phyloP scores from a whole-genome alignment of 2,888 invertebrate genomes.

The Myopa testacea region DNA sequence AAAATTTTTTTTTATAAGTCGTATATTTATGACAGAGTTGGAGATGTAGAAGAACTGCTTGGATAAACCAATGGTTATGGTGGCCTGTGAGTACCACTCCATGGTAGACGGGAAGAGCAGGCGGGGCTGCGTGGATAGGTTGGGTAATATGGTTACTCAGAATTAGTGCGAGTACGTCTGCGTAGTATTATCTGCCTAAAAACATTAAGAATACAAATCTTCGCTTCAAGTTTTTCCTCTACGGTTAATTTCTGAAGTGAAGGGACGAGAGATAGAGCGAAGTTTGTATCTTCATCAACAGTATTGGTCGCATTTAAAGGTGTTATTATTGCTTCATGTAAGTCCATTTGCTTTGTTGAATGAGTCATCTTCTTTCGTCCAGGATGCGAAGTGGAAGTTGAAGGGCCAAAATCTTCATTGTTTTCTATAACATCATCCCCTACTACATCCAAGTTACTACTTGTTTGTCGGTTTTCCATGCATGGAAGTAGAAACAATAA shows the following conservation, averaged over 20 bases:
- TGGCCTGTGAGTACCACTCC: neutral
- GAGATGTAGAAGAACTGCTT: neutral
- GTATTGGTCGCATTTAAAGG: slow-evolving; percentile 6
- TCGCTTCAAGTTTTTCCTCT: slow-evolving; percentile 33
- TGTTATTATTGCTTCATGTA: slow-evolving; percentile 30
- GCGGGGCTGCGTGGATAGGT: neutral
- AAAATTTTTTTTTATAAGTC: too few relatives aligned
- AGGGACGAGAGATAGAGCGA: slow-evolving; percentile 32
- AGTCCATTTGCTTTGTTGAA: neutral
- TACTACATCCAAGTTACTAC: neutral
- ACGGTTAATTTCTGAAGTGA: slow-evolving; percentile 27
- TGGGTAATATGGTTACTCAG: neutral
- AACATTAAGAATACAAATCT: slow-evolving; percentile 31
- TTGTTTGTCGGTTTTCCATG: slow-evolving; percentile 21
- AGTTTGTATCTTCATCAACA: slow-evolving; percentile 37
- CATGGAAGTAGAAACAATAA: slow-evolving; percentile 29
- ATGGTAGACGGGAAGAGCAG: neutral
- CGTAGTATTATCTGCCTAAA: slow-evolving; percentile 28
- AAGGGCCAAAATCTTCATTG: neutral
- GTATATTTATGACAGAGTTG: neutral
- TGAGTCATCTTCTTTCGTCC: neutral
- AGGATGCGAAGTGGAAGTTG: neutral
- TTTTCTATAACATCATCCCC: neutral
- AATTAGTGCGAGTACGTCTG: neutral
- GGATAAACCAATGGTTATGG: neutral